Evolutionary conservation across 2,888 invertebrate species (phyloP), one percentile per base, ranked within the genome.

Genomic region (Cephus runcator): DNA sequence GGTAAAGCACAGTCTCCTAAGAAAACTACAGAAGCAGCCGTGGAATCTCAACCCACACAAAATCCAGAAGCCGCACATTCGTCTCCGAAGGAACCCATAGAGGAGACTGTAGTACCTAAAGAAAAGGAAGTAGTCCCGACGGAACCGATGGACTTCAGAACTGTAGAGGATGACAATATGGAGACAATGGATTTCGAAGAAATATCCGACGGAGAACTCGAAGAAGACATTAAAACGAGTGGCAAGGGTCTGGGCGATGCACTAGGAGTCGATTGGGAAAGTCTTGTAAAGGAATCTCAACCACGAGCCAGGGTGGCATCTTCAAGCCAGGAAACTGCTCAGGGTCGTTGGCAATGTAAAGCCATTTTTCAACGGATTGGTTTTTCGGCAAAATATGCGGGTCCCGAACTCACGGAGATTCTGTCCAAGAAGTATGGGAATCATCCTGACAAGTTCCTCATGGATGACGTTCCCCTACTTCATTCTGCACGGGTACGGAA

Each of bases 181-280:
- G 94, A 95, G 82, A 94, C 94, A 85, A 93, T 97, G 88, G 97
- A 97, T 88, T 97, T 97, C 92, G 97, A 97, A 92, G 97, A 97
- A 92, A 97, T 97, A 87, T 97, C 97, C 30, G 97, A 97, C 90
- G 97, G 97, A 76, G 97, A 97, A 91, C 92, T 97, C 68, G 97
- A 97, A 89, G 97, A 97, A 89, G 96, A 97, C 75, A 88, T 91
- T 76, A 91, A 91, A 86, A 94, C 96, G 23, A 94, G 93, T 87
- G 93, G 94, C 83, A 94, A 93, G 91, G 95, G 96, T 68, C 94
- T 98, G 81, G 97, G 97, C 9, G 98, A 98, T 92, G 97, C 97
- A n/a, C 92, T 98, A 36, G 98, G 98, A n/a, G 98, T 98, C 1
- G 98, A 98, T 92, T 98, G 98, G 98, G 96, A 97, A 15, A 97